Evolutionary conservation across 2,888 invertebrate species (phyloP).

Genomic region (Alcis repandata): DNA sequence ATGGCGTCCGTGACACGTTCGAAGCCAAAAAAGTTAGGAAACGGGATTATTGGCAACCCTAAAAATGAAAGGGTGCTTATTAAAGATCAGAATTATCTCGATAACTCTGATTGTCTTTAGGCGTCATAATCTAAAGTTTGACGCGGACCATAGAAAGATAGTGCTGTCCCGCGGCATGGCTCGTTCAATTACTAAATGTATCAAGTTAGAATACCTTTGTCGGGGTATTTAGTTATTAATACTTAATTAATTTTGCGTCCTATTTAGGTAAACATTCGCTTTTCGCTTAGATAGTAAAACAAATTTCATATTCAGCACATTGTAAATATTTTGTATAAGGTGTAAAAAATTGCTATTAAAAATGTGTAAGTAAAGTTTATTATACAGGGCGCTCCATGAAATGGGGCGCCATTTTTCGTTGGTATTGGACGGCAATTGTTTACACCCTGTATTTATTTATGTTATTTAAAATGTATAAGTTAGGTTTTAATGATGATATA

Average conservation of each 20-base stretch:
- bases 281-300: slow-evolving; percentile 61
- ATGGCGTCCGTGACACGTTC: too few species aligned
- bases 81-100: background rate
- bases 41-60: too few species aligned
- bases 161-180: slow-evolving; percentile 26
- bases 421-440: slow-evolving; percentile 63
- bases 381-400: slow-evolving; percentile 59
- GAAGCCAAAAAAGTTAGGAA: too few species aligned
- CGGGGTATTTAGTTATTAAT: slow-evolving; percentile 49
- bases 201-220: slow-evolving; percentile 18
- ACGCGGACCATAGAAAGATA: slow-evolving; percentile 11
- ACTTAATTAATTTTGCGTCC: slow-evolving; percentile 62
- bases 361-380: slow-evolving; percentile 41
- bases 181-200: slow-evolving; percentile 27
- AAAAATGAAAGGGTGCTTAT: too few species aligned
- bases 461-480: slow-evolving; percentile 57
- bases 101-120: too few species aligned
- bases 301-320: slow-evolving; percentile 71
- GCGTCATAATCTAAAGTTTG: too few species aligned
- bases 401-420: slow-evolving; percentile 58
- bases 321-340: slow-evolving; percentile 77
- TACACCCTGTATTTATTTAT: slow-evolving; percentile 75
- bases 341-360: slow-evolving; percentile 72
- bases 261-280: slow-evolving; percentile 52
- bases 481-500: slow-evolving; percentile 58